phyloP scores from a whole-genome alignment of 2,888 invertebrate genomes.

The Prosopocoilus inquinatus region DNA sequence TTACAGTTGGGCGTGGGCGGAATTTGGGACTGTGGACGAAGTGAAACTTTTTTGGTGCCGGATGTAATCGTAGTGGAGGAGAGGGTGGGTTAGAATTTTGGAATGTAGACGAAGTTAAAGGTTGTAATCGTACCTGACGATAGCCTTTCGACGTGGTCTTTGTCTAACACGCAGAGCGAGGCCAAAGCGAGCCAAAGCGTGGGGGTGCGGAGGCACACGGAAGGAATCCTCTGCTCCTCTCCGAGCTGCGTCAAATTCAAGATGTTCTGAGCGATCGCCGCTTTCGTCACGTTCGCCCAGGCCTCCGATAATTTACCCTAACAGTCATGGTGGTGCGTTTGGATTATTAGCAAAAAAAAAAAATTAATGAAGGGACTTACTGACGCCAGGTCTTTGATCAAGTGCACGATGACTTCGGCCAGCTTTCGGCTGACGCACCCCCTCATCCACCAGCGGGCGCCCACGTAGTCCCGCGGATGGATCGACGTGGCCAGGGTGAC shows the following conservation, averaged over 20 bases:
- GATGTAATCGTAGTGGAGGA: too few species aligned
- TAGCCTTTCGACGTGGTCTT: slow-evolving; percentile 81
- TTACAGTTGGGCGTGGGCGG: too few species aligned
- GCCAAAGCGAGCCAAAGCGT: slow-evolving; percentile 91
- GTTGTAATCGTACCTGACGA: slow-evolving; percentile 62
- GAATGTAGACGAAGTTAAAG: background rate
- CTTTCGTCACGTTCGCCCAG: slow-evolving; percentile 86
- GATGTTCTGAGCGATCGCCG: slow-evolving; percentile 84
- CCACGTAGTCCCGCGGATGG: slow-evolving; percentile 58
- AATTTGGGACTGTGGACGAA: too few species aligned
- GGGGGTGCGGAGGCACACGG: slow-evolving; percentile 77
- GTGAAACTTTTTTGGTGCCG: too few species aligned
- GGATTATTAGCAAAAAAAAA: too few species aligned
- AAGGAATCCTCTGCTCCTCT: slow-evolving; percentile 72
- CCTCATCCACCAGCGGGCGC: slow-evolving; percentile 78
- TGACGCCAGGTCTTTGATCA: slow-evolving; percentile 89
- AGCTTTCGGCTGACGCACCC: slow-evolving; percentile 82
- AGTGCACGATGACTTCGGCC: slow-evolving; percentile 81
- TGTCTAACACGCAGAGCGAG: slow-evolving; percentile 88
- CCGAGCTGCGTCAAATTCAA: slow-evolving; percentile 77
- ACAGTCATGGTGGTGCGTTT: too few species aligned
- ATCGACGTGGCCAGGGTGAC: slow-evolving; percentile 61
- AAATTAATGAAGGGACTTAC: slow-evolving; percentile 55
- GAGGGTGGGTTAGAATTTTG: background rate
- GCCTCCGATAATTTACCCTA: slow-evolving; percentile 82